Conservation (phyloP, 2,888 invertebrate genomes). For the Stegana nigrithorax region DNA sequence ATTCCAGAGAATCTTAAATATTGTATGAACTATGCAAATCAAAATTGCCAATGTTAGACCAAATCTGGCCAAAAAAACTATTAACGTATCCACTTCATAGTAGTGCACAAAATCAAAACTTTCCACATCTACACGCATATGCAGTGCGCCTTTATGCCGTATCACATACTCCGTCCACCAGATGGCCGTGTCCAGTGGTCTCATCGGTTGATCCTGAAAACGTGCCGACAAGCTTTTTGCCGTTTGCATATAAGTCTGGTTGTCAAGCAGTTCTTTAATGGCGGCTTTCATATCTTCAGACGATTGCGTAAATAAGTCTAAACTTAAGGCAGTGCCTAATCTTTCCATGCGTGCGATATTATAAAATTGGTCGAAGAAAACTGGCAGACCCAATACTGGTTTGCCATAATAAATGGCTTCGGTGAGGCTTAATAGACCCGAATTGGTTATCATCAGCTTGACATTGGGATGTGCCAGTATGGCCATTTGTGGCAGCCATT, state of each 20-base stretch:
- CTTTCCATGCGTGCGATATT: conserved; percentile 66
- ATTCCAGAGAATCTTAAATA: not conserved
- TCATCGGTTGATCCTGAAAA: conserved; percentile 49
- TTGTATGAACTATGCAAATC: not conserved
- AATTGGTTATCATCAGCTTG: conserved; percentile 67
- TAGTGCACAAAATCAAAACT: conserved; percentile 49
- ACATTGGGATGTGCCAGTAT: conserved; percentile 67
- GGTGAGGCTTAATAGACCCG: conserved; percentile 66
- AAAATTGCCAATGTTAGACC: not conserved
- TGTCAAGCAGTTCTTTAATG: conserved; percentile 38
- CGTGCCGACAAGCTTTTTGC: conserved; percentile 37
- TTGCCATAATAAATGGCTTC: conserved; percentile 68
- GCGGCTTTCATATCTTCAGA: conserved; percentile 47
- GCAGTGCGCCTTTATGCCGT: conserved; percentile 54
- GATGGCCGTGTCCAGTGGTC: conserved; percentile 45
- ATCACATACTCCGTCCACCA: conserved; percentile 56
- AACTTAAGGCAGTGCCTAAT: conserved; percentile 61
- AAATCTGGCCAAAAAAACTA: conserved; percentile 36
- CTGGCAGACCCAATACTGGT: conserved; percentile 68
- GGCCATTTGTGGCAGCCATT: conserved; percentile 68
- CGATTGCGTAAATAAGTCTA: conserved; percentile 58
- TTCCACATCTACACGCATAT: conserved; percentile 50
- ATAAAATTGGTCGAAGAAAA: conserved; percentile 69
- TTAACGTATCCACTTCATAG: conserved; percentile 49
- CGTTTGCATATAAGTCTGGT: conserved; percentile 34